Base-by-base conservation (phyloP, 2,888 invertebrate species). In the Ectropis crepuscularia region DNA sequence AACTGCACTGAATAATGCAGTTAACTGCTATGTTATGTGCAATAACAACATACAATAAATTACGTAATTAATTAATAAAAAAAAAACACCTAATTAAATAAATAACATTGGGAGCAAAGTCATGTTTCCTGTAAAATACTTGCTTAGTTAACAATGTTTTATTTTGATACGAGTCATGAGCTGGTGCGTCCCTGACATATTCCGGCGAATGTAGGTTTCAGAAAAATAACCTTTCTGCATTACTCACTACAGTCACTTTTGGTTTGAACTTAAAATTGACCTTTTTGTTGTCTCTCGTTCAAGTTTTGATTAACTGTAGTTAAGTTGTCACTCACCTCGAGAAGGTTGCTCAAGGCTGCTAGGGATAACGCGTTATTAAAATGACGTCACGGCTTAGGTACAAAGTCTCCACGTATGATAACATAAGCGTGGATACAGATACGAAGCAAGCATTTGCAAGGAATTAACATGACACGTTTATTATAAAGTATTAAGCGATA, bases 301-400 rank as follows among this genome's bases (percentile, higher is more conserved):
- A 42, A 48, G 42, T 50, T 58, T 58, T 46, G 42, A 53, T 51
- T 53, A 53, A 59, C 37, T 47, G 16, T 41, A 53, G 42, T 53
- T 47, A 16, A 12, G 37, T 53, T 62, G 51, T 57, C 43, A 48
- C 53, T 57, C 42, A 53, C 53, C 62, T 57, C n/a, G 62, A 10
- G 5, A 48, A 38, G 43, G 43, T 57, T 36, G 16, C 41, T 41
- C 57, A 57, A 57, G 62, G 62, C 48, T 42, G 57, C 16, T 51
- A 57, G 62, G 47, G 53, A 53, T 53, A 55, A 41, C 55, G 36
- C 16, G 45, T 42, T 51, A 51, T 62, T 62, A 53, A 53, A 61
- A 41, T 62, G 57, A 62, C 53, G 62, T 63, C 53, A 57, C 39
- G 12, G 28, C 6, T 43, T 53, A 48, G 49, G 43, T 54, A 16